Percentiles rank a stretch among this genome's conserved stretches.
Evolutionary conservation across 2,888 invertebrate genomes (phyloP).

Genomic region (Ectemnius continuus): DNA sequence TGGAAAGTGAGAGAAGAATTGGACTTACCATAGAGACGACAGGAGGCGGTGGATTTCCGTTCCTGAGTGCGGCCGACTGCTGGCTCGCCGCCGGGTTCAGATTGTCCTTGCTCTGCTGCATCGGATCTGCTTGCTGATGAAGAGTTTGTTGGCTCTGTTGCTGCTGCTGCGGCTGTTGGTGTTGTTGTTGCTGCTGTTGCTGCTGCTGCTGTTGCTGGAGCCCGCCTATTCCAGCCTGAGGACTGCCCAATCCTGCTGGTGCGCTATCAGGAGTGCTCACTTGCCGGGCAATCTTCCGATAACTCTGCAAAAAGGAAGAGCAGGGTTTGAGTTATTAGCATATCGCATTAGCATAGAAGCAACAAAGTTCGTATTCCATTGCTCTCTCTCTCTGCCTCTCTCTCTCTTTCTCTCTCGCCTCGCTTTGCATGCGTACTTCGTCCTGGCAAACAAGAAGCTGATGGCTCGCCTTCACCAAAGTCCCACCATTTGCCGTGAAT

Average conservation of each 20-base stretch:
- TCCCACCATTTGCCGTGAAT: slow-evolving; percentile 11
- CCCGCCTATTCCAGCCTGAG: slow-evolving; percentile 74
- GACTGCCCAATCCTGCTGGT: slow-evolving; percentile 75
- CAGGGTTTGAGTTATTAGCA: too few species aligned
- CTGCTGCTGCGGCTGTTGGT: slow-evolving; percentile 69
- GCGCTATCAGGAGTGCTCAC: slow-evolving; percentile 76
- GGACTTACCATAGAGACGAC: slow-evolving; percentile 76
- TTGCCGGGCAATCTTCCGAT: slow-evolving; percentile 76
- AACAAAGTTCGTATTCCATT: too few species aligned
- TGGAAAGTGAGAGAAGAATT: too few species aligned
- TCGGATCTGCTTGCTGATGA: slow-evolving; percentile 70
- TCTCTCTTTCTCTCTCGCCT: too few species aligned
- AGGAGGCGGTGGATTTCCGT: slow-evolving; percentile 76
- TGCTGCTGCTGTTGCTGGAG: slow-evolving; percentile 72
- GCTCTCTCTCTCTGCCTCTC: too few species aligned
- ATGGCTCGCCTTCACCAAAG: too few species aligned
- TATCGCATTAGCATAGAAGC: too few species aligned
- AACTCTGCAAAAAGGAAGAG: slow-evolving; percentile 68
- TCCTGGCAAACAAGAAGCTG: too few species aligned
- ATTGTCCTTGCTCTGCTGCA: slow-evolving; percentile 77
- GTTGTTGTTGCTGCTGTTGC: slow-evolving; percentile 70
- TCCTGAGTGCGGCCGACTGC: slow-evolving; percentile 74
- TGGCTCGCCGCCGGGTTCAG: slow-evolving; percentile 74
- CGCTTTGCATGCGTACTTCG: too few species aligned
- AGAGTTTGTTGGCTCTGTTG: slow-evolving; percentile 71